phyloP scores from a whole-genome alignment of 1,140 invertebrate species.

The Sarcophaga bullata region DNA sequence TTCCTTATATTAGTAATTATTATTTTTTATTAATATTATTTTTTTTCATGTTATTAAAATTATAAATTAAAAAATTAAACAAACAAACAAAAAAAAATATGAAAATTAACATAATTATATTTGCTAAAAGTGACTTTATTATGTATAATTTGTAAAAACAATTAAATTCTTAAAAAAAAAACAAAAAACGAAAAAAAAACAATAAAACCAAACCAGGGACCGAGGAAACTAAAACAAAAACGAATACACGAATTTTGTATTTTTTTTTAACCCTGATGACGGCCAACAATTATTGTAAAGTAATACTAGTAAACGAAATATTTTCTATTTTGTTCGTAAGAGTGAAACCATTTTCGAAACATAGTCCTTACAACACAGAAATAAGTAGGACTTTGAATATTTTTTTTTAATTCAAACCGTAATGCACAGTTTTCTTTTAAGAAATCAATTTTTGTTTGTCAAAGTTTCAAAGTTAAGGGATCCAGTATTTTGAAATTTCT shows the following conservation, averaged over 20 bases:
- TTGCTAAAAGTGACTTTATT: conserved; percentile 41
- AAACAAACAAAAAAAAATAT: conserved; percentile 63
- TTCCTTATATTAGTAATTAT: conserved; percentile 21
- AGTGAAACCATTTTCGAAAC: too few species aligned
- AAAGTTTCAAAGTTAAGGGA: too few species aligned
- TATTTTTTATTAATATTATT: conserved; percentile 17
- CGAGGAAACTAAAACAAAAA: conserved; percentile 33
- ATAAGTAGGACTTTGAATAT: neutral
- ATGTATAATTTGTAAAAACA: conserved; percentile 25
- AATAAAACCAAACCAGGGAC: conserved; percentile 25
- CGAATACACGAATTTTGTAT: neutral
- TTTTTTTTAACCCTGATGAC: neutral
- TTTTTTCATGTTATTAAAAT: conserved; percentile 38
- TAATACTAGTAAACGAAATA: too few species aligned
- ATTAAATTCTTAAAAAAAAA: conserved; percentile 23
- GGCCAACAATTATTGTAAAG: neutral
- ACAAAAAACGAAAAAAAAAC: neutral
- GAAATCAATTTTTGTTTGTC: neutral
- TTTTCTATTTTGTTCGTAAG: too few species aligned
- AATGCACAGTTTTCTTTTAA: too few species aligned
- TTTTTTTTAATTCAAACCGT: too few species aligned
- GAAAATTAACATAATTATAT: conserved; percentile 53
- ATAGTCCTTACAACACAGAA: too few species aligned
- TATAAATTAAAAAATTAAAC: conserved; percentile 58
- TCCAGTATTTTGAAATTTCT: too few species aligned